These are phyloP conservation scores for Heliconius ethilla DNA, from an alignment of 2,888 invertebrate species.

Conservation along the genomic window DNA sequence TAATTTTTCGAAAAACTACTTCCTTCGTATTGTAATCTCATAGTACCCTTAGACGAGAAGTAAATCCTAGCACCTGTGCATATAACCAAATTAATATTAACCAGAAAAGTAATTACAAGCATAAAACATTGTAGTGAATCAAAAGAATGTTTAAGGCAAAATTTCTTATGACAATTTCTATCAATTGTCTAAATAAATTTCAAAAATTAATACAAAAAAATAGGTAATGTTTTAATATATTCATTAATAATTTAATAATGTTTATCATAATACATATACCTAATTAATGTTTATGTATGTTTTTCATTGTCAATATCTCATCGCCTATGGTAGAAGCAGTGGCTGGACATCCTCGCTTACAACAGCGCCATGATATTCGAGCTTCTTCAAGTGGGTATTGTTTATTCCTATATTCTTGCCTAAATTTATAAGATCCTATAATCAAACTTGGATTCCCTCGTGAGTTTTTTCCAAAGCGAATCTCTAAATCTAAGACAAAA, in stretches of 20 bases:
- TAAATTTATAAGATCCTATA: slow-evolving; percentile 42
- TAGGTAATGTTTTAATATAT: too few relatives aligned
- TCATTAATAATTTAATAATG: too few relatives aligned
- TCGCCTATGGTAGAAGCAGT: slow-evolving; percentile 42
- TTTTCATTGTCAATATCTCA: slow-evolving; percentile 25
- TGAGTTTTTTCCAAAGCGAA: slow-evolving; percentile 44
- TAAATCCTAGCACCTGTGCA: slow-evolving; percentile 50
- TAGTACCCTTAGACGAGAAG: slow-evolving; percentile 54
- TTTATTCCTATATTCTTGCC: slow-evolving; percentile 44
- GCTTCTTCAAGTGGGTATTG: slow-evolving; percentile 27
- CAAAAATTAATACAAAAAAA: too few relatives aligned
- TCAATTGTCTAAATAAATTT: neutral
- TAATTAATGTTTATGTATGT: slow-evolving; percentile 31
- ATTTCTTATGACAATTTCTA: neutral
- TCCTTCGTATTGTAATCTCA: slow-evolving; percentile 54
- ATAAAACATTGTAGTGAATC: neutral
- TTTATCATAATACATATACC: neutral
- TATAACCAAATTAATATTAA: slow-evolving; percentile 16
- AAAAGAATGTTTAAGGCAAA: neutral
- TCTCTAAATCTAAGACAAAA: slow-evolving; percentile 46
- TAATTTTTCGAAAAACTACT: slow-evolving; percentile 61
- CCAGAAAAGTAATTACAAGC: neutral
- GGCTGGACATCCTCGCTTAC: slow-evolving; percentile 40
- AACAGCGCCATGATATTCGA: slow-evolving; percentile 50
- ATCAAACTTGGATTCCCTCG: slow-evolving; percentile 38